A percentile compares a stretch with the other conserved stretches of the same genome.
phyloP scores from a whole-genome alignment of 1,140 invertebrate species.

The Anoplolepis gracilipes region DNA sequence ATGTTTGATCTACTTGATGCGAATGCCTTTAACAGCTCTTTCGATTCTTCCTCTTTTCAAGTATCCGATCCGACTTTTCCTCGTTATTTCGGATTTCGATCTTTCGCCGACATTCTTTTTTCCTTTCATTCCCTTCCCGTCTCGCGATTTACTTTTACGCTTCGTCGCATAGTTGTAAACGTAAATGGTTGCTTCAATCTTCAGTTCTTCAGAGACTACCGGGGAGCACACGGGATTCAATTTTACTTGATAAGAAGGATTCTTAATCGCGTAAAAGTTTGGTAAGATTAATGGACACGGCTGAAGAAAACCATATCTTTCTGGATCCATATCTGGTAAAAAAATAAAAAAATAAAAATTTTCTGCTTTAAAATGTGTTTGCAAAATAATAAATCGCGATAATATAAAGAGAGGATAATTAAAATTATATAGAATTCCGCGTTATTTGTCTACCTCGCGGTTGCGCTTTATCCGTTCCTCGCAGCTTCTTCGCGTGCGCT shows the following conservation, averaged over 20 bases:
- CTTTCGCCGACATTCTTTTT: background rate
- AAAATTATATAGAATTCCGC: background rate
- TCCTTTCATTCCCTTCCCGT: no score
- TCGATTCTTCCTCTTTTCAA: conserved; percentile 47
- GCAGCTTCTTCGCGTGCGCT: conserved; percentile 48
- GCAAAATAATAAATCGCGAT: background rate
- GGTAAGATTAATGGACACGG: background rate
- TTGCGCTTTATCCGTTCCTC: background rate
- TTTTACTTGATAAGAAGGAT: conserved; percentile 7
- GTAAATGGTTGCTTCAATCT: background rate
- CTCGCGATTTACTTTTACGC: background rate
- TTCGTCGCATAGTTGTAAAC: background rate
- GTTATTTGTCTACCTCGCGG: conserved; percentile 6
- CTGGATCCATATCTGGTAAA: no score
- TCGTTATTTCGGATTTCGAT: conserved; percentile 36
- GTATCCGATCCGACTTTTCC: background rate
- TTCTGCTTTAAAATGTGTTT: background rate
- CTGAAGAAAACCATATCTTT: background rate
- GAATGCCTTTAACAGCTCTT: conserved; percentile 47
- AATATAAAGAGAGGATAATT: background rate
- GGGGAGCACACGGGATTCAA: conserved; percentile 5
- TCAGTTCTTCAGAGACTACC: background rate
- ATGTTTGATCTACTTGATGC: conserved; percentile 74
- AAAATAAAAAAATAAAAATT: no score
- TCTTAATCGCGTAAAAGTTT: background rate